Evolutionary conservation across 2,113 vertebrate species (phyloP), one percentile per base, ranked within the genome.

Genomic region (Dipodomys stephensi): DNA sequence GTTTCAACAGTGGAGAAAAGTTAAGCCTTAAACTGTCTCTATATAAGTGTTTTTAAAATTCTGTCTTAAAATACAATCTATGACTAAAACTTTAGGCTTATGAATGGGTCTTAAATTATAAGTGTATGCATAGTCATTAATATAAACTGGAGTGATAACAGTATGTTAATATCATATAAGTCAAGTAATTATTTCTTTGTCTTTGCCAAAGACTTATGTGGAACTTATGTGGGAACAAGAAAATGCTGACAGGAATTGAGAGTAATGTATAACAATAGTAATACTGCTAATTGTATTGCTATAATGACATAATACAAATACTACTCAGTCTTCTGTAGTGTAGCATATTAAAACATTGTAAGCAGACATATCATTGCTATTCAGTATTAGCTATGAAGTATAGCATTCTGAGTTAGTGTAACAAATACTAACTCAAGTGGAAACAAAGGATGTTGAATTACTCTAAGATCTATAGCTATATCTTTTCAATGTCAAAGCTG

Each of bases 271-370:
- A 97, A 92, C 76, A 98, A 92, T 96, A 96, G 96, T 96, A 97
- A 94, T 96, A 97, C 79, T 97, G 77, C 49, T 98, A 98, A 98
- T 98, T 98, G 92, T 25, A 90, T 92, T 25, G 60, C 76, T 95
- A 35, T 96, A 97, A 94, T 97, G 93, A 86, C 92, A 90, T 87
- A 97, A 97, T 97, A 97, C 97, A 98, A 98, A 96, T 92, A 88
- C 83, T 95, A 96, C 90, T 93, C 96, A 84, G 83, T 97, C 72
- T 89, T 97, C 83, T 96, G 86, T 96, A 97, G 67, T 82, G 94
- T 96, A 95, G 89, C 90, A 94, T 96, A 73, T 97, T 94, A 97
- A 95, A 96, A 57, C 92, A 90, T 79, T 97, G 53, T 97, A 97
- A 96, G 95, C 91, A 97, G 81, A 97, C 80, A 94, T 82, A 97